Conservation (phyloP, 2,797 vertebrate genomes). For the Scarus forsteni region DNA sequence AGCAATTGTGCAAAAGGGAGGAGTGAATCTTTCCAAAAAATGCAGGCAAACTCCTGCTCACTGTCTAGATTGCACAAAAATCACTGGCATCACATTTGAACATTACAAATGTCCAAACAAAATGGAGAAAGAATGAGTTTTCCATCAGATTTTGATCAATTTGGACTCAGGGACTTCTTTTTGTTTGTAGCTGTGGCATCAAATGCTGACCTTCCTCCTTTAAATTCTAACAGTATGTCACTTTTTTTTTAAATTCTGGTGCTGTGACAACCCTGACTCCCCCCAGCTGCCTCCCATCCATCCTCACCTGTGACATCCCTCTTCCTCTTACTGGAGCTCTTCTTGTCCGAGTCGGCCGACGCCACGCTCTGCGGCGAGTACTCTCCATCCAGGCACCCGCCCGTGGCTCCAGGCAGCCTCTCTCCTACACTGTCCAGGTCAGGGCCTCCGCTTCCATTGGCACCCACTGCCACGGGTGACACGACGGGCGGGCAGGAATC, state of each 20-base stretch:
- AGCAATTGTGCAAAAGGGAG: too few relatives aligned
- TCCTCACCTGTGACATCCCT: constrained; percentile 91
- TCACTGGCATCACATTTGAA: too few relatives aligned
- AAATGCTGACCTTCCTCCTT: too few relatives aligned
- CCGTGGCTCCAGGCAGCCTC: constrained; percentile 74
- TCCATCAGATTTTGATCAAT: too few relatives aligned
- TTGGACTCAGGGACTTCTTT: too few relatives aligned
- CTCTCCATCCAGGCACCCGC: constrained; percentile 82
- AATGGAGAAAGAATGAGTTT: too few relatives aligned
- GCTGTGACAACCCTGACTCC: constrained; percentile 1
- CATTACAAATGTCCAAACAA: too few relatives aligned
- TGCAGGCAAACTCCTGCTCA: too few relatives aligned
- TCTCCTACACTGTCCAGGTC: constrained; percentile 83
- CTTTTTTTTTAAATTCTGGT: too few relatives aligned
- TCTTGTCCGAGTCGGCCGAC: constrained; percentile 88
- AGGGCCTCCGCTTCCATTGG: constrained; percentile 49
- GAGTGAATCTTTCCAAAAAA: not conserved
- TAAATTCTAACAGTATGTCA: too few relatives aligned
- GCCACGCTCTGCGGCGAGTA: constrained; percentile 84
- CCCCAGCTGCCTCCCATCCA: constrained; percentile 17
- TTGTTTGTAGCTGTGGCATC: too few relatives aligned
- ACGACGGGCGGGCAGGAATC: constrained; percentile 79
- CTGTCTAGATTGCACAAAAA: too few relatives aligned
- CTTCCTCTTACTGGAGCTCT: constrained; percentile 86
- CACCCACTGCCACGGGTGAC: constrained; percentile 60